These are phyloP conservation scores for Brachystomella parvula DNA, from an alignment of 1,140 invertebrate species.

Conservation along the genomic window DNA sequence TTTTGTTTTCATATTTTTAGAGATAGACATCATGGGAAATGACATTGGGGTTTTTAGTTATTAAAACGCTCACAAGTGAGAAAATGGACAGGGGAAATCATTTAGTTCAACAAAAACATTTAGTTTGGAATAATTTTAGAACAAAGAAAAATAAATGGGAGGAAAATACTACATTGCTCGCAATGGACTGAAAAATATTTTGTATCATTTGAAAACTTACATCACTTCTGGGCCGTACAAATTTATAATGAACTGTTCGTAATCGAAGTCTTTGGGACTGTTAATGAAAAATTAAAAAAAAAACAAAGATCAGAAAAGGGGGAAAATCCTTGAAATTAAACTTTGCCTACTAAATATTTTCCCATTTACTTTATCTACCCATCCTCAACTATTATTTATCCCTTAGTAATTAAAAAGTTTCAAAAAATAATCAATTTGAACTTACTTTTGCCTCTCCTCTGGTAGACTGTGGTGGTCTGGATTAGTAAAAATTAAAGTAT, in stretches of 20 bases:
- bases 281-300: background rate
- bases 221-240: constrained; percentile 41
- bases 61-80: background rate
- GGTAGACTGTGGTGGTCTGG: constrained; percentile 42
- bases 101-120: background rate
- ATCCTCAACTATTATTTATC: too few relatives aligned
- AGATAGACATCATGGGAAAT: background rate
- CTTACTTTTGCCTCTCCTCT: constrained; percentile 78
- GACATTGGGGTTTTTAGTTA: background rate
- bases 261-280: constrained; percentile 37
- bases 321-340: background rate
- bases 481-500: constrained; percentile 30
- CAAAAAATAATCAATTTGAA: constrained; percentile 41
- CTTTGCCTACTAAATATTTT: background rate
- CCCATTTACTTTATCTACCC: background rate
- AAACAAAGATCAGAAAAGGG: background rate
- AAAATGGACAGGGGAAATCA: background rate
- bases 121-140: background rate
- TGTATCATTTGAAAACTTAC: constrained; percentile 40
- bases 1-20: background rate
- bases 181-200: too few relatives aligned
- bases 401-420: too few relatives aligned
- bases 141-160: background rate
- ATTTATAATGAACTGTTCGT: constrained; percentile 44
- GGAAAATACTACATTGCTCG: background rate